Evolutionary conservation across 2,888 invertebrate genomes (phyloP).

Genomic region (Daptonema setosum): DNA sequence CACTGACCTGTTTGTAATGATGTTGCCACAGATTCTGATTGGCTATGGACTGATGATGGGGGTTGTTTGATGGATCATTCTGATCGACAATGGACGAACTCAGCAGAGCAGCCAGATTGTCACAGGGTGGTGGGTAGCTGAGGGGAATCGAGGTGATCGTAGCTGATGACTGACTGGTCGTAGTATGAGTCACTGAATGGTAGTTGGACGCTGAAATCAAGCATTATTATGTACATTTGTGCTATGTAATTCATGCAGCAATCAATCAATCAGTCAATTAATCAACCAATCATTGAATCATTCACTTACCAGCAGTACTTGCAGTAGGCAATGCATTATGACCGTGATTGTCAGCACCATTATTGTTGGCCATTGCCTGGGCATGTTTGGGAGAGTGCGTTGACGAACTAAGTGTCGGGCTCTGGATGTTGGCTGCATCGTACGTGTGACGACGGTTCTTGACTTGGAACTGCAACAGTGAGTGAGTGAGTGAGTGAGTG

Average conservation of each 20-base stretch:
- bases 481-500: too few relatives aligned
- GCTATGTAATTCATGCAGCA: too few relatives aligned
- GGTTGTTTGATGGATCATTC: neutral
- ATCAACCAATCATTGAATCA: too few relatives aligned
- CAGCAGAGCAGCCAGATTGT: constrained; percentile 7
- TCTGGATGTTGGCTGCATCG: constrained; percentile 41
- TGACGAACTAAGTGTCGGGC: constrained; percentile 45
- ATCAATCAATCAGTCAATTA: too few relatives aligned
- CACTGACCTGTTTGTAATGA: too few relatives aligned
- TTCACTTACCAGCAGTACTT: too few relatives aligned
- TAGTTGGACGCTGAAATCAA: too few relatives aligned
- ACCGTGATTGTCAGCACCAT: too few relatives aligned
- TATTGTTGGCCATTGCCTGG: too few relatives aligned
- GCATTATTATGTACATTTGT: too few relatives aligned
- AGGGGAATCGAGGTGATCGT: neutral
- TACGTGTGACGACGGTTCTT: neutral
- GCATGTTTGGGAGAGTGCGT: constrained; percentile 17
- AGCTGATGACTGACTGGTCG: constrained; percentile 8
- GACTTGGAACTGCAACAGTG: neutral
- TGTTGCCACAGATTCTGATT: neutral
- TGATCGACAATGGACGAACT: constrained; percentile 1
- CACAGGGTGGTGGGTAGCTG: constrained; percentile 3
- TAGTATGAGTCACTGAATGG: too few relatives aligned
- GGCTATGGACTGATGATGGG: neutral
- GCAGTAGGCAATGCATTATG: too few relatives aligned